Base-by-base conservation (phyloP, 2,113 vertebrate genomes). In the Scomber japonicus region DNA sequence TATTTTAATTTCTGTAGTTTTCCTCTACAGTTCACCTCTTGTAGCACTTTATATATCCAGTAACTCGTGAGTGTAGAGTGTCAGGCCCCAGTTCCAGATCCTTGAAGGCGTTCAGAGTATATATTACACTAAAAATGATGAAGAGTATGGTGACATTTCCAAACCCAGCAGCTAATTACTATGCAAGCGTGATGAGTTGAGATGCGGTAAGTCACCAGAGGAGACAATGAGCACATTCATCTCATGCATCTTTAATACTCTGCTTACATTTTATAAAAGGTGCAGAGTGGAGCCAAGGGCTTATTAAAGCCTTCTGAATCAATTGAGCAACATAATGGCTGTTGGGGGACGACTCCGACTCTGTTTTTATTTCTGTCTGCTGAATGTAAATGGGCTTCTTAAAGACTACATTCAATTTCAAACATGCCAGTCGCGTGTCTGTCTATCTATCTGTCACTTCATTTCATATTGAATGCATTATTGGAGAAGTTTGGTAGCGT, bases 181-280 rank as follows among this genome's bases (percentile, higher is more conserved):
- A 70, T 69, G 86, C 73, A 70, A 85, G 83, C 19, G 0, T 78
- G 81, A 87, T 83, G 71, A 86, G 78, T 69, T 66, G 82, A 87
- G 86, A 89, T 87, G 78, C 72, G 60, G 75, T 62, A 5, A 6
- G 85, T 89, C 71, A 84, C 82, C 62, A 69, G 68, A 88, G 75
- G 69, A 92, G 90, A 91, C 86, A 87, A 88, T 78, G 83, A 88
- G 85, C 80, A 75, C 87, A 90, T 89, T 92, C 84, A 90, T 86
- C 81, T 86, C 88, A 91, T 91, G 84, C 83, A 91, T 87, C 88
- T 92, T 94, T 94, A 91, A 93, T 94, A 78, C 54, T 64, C 87
- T 81, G 79, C 79, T 75, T 88, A 83, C 85, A 81, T 92, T 93
- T 85, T 80, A 85, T 83, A 85, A 90, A 89, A 92, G 89, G 84